These are phyloP conservation scores for Heliconius himera DNA, from an alignment of 1,140 invertebrate species.

Conservation along the genomic window DNA sequence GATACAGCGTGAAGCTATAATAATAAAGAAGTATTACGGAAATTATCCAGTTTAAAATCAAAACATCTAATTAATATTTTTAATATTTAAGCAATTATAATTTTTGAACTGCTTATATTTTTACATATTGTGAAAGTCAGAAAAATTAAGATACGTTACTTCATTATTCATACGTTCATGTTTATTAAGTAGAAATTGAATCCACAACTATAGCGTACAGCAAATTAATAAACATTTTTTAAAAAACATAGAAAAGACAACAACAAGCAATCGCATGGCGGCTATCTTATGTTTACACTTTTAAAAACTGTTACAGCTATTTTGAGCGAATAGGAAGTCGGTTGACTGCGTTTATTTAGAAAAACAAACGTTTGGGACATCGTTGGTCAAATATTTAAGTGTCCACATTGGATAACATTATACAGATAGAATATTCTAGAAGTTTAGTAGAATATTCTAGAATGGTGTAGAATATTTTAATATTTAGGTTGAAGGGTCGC, in stretches of 20 bases:
- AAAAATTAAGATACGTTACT: no score
- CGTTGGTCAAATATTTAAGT: neutral
- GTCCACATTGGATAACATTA: no score
- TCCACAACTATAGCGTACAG: no score
- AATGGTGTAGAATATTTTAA: neutral
- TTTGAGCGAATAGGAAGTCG: neutral
- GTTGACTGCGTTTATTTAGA: neutral
- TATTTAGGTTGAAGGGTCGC: neutral
- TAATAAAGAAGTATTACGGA: no score
- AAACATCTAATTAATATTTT: no score
- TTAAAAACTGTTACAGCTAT: constrained; percentile 7
- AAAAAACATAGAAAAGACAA: neutral
- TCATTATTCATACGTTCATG: no score
- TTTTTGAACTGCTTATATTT: no score
- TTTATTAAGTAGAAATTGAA: no score
- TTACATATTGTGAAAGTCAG: no score
- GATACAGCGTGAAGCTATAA: no score
- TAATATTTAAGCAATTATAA: neutral
- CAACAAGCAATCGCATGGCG: neutral
- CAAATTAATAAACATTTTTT: no score
- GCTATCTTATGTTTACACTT: neutral
- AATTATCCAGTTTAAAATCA: no score
- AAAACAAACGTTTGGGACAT: constrained; percentile 4
- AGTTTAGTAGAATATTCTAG: neutral
- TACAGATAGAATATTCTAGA: neutral